Percentiles rank a stretch among this genome's conserved stretches.
These are phyloP conservation scores for Oncorhynchus masou DNA, from an alignment of 2,113 vertebrate species.

Conservation along the genomic window DNA sequence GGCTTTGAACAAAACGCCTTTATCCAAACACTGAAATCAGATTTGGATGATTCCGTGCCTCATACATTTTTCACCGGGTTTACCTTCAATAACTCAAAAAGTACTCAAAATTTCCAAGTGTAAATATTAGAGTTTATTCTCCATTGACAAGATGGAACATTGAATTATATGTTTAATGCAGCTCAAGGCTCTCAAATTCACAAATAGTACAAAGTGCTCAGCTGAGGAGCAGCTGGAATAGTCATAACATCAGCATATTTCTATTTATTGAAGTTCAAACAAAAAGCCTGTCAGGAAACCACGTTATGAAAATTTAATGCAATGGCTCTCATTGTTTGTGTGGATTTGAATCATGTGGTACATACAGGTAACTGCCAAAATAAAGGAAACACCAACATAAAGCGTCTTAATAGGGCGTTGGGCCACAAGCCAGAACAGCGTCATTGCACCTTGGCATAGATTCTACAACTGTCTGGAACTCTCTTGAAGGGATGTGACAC, in stretches of 20 bases:
- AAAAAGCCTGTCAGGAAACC: not conserved
- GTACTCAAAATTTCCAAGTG: slow-evolving; percentile 10
- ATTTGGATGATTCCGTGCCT: not conserved
- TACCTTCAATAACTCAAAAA: slow-evolving; percentile 33
- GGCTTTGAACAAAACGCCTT: not conserved
- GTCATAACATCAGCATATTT: slow-evolving; percentile 33
- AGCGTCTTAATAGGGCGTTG: too few species aligned
- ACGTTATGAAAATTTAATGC: slow-evolving; percentile 37
- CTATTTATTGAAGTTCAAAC: slow-evolving; percentile 42
- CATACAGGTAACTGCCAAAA: not conserved
- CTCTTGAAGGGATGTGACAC: too few species aligned
- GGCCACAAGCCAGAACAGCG: too few species aligned
- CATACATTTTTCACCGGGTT: slow-evolving; percentile 30
- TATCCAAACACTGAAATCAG: slow-evolving; percentile 14
- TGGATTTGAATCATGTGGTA: not conserved
- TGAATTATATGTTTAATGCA: slow-evolving; percentile 36
- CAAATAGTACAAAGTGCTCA: slow-evolving; percentile 44
- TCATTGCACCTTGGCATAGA: too few species aligned
- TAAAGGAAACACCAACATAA: too few species aligned
- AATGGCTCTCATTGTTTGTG: not conserved
- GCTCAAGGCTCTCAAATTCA: slow-evolving; percentile 8
- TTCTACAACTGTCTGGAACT: too few species aligned
- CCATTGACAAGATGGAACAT: slow-evolving; percentile 37
- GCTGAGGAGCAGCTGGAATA: slow-evolving; percentile 45
- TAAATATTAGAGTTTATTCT: slow-evolving; percentile 45